Base-by-base conservation (phyloP, 2,888 invertebrate species). In the Agonum fuliginosum region DNA sequence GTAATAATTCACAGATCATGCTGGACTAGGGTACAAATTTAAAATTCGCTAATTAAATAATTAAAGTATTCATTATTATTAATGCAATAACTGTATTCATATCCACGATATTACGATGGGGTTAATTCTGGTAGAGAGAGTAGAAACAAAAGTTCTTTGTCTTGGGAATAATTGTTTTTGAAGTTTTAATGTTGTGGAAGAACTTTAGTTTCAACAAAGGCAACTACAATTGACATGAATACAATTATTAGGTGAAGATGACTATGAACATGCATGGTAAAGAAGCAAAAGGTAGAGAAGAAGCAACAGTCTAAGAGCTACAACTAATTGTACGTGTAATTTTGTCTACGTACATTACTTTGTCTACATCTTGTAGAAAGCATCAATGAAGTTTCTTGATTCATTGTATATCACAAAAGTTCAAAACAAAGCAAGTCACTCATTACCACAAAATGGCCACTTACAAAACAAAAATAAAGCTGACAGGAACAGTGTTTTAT, bases 351-450 rank as follows among this genome's bases (percentile, higher is more conserved):
- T 77, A 77, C 77, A 70, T 76, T 77, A 77, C 77, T 77, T n/a
- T 70, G 77, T 77, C 77, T 77, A 77, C 77, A 70, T 70, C 70
- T 69, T 70, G 77, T 69, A 70, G 70, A 77, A 77, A 77, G 77
- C 77, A 77, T 70, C 77, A 77, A 70, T 77, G 77, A 70, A 77
- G 77, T 77, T 58, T 77, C 70, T 77, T 70, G 54, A 70, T 70
- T 77, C 70, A 70, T 77, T 77, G 77, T 75, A 22, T 30, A 48
- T 62, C 74, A 74, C 74, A 74, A 74, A 74, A 62, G 58, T 62
- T 74, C 72, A 58, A 72, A 72, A 72, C 75, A 75, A 77, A 77
- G 77, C 77, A 77, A 67, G 37, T 77, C 77, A 77, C 77, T 77
- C 54, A 70, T 69, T 70, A 77, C 46, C 77, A 77, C 77, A 77